Evolutionary conservation across 2,113 vertebrate species (phyloP).

Genomic region (Centropristis striata): DNA sequence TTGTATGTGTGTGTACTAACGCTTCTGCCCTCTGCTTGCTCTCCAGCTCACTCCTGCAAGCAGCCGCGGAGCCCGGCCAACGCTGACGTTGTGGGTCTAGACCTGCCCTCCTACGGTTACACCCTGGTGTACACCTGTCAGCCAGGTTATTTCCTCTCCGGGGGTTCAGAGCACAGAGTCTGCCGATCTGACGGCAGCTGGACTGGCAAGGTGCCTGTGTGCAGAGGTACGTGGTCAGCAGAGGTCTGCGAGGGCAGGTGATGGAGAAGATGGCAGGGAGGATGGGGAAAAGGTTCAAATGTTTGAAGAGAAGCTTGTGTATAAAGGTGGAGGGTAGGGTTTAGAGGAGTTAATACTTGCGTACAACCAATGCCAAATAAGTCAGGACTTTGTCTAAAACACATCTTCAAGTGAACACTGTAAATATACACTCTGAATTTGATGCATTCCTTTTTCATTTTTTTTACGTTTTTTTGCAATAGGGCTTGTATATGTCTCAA

Average conservation of each 20-base stretch:
- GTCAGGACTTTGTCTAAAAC: too few relatives aligned
- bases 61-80: constrained; percentile 94
- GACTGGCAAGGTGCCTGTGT: constrained; percentile 98
- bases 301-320: neutral
- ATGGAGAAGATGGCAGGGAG: neutral
- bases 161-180: constrained; percentile 97
- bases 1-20: constrained; percentile 34
- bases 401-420: too few relatives aligned
- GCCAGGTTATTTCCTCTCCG: constrained; percentile 94
- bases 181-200: constrained; percentile 97
- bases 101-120: constrained; percentile 95
- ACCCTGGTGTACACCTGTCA: constrained; percentile 97
- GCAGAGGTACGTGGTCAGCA: constrained; percentile 88
- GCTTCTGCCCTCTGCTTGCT: constrained; percentile 55
- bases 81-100: constrained; percentile 93
- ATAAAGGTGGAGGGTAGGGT: neutral
- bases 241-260: constrained; percentile 33
- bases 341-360: neutral
- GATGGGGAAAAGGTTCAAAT: constrained; percentile 4
- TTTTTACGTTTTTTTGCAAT: too few relatives aligned
- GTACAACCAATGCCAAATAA: too few relatives aligned
- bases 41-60: constrained; percentile 95
- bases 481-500: too few relatives aligned
- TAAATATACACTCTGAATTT: too few relatives aligned
- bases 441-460: too few relatives aligned